Base-by-base conservation (phyloP, 1,140 invertebrate species). In the Calosoma granatense region DNA sequence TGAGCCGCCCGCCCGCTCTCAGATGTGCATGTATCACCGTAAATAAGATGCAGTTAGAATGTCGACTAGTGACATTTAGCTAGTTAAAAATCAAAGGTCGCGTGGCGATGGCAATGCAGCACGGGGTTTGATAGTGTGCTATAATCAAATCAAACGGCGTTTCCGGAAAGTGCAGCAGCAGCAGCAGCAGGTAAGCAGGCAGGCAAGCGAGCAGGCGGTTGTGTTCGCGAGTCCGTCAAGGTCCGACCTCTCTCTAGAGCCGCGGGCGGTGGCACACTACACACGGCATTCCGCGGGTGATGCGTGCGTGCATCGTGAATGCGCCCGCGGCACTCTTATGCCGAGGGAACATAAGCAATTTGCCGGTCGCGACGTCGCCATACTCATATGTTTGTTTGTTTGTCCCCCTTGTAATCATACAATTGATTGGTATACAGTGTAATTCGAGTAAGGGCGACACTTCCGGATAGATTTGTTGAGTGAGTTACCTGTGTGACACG, bases 51-150 rank as follows among this genome's bases (percentile, higher is more conserved):
- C 41, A 51, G 41, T 53, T 61, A 51, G 20, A 64, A 64, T 65
- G 64, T 61, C 64, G 61, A 63, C 63, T 58, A 64, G 63, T 65
- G 64, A 58, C 63, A 65, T 65, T 65, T 65, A 61, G 26, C 52
- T 51, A 21, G 12, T 57, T 9, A 43, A 22, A 56, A 56, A 51
- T 39, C 20, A 60, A 63, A 61, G 63, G 63, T 65, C 60, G 61
- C 63, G 58, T 11, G 41, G 41, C 41, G 41, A 47, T 47, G 41
- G 41, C 41, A 47, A 47, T 47, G 41, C 41, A 12, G 15, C 41
- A 17, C 41, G 41, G 41, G 41, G 41, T 47, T 47, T 47, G 41
- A 47, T 47, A 47, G 41, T 47, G 41, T 47, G 41, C 41, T 47
- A 47, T 47, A 47, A 47, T 47, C 41, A 47, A 47, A 47, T 47